These are phyloP conservation scores for Parthenolecanium corni DNA, from an alignment of 2,888 invertebrate genomes.

Conservation along the genomic window DNA sequence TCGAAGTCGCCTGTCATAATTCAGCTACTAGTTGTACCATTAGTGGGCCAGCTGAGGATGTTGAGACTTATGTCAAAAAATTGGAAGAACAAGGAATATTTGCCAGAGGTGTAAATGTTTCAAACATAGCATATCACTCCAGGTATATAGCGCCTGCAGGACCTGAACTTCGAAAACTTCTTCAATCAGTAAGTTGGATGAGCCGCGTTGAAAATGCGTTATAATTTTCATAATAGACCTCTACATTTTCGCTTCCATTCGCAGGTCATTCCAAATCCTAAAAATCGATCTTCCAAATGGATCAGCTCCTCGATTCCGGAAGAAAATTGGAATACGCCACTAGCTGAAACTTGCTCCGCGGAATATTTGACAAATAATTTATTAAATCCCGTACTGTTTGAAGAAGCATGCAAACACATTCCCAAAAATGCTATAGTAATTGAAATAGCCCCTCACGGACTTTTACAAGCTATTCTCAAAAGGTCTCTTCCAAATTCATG, in stretches of 20 bases:
- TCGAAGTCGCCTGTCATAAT: constrained; percentile 71
- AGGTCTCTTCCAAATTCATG: too few relatives aligned
- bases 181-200: constrained; percentile 36
- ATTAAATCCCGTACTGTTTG: constrained; percentile 54
- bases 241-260: background rate
- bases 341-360: constrained; percentile 48
- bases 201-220: background rate
- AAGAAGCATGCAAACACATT: too few relatives aligned
- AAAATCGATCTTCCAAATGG: constrained; percentile 50
- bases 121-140: constrained; percentile 78
- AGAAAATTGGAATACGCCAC: constrained; percentile 46
- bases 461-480: too few relatives aligned
- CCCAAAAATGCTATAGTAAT: too few relatives aligned
- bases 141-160: constrained; percentile 40
- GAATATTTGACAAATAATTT: constrained; percentile 58
- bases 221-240: background rate
- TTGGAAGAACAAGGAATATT: too few relatives aligned
- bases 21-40: constrained; percentile 63
- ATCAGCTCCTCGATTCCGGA: constrained; percentile 54
- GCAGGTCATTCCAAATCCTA: constrained; percentile 43
- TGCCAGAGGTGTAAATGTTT: too few relatives aligned
- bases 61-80: constrained; percentile 53
- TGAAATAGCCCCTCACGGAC: too few relatives aligned
- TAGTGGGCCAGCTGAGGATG: constrained; percentile 57
- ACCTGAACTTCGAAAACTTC: constrained; percentile 39